Evolutionary conservation across 2,113 vertebrate species (phyloP).

Genomic region (Psophia crepitans): DNA sequence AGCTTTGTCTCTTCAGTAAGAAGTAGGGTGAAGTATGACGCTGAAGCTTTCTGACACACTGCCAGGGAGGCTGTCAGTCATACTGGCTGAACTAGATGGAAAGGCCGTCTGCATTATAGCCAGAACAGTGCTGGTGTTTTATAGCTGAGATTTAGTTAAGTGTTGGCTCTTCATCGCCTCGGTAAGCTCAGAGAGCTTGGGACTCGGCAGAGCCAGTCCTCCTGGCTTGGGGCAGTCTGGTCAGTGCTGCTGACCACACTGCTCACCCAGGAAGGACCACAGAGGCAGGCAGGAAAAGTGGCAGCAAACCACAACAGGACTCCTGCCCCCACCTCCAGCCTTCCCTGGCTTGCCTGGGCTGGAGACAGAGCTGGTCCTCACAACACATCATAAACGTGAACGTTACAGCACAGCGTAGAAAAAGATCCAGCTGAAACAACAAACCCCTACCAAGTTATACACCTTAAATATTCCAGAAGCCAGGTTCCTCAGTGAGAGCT

Average conservation of each 20-base stretch:
- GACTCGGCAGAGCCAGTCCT: background rate
- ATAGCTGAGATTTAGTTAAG: background rate
- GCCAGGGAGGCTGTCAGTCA: background rate
- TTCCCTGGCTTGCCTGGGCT: background rate
- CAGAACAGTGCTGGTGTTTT: background rate
- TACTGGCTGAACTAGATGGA: background rate
- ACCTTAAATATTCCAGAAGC: background rate
- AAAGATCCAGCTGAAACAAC: background rate
- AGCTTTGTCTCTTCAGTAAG: background rate
- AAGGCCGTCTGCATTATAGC: background rate
- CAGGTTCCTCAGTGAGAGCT: background rate
- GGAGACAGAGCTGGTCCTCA: background rate
- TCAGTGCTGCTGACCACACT: background rate
- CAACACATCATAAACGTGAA: background rate
- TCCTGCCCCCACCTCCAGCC: background rate
- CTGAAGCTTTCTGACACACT: background rate
- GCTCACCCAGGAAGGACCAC: background rate
- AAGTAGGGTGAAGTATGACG: background rate
- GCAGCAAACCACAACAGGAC: background rate
- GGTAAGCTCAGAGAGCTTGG: background rate
- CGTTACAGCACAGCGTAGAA: background rate
- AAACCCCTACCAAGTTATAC: background rate
- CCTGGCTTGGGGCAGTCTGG: background rate
- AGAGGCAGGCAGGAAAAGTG: background rate
- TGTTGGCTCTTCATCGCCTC: background rate